Conservation (phyloP, 2,888 invertebrate genomes). For the Orgyia antiqua region DNA sequence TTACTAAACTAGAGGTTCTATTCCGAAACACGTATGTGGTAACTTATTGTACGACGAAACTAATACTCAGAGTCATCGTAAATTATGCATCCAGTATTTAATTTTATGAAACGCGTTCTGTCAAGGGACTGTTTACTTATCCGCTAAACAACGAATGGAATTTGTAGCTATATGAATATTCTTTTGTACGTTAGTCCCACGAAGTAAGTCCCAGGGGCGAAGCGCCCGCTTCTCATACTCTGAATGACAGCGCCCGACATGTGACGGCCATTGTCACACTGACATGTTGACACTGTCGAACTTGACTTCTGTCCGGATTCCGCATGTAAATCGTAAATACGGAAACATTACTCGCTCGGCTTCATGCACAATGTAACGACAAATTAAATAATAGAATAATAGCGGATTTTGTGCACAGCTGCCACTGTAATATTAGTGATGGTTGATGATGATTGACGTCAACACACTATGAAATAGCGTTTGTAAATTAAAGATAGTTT, state of each 20-base stretch:
- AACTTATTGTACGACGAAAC: no score
- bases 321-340: conserved; percentile 67
- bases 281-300: conserved; percentile 76
- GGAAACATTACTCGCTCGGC: conserved; percentile 62
- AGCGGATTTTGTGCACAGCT: conserved; percentile 53
- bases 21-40: no score
- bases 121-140: conserved; percentile 60
- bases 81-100: no score
- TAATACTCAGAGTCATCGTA: no score
- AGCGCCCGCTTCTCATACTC: conserved; percentile 66
- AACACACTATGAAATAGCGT: conserved; percentile 16
- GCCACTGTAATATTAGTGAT: conserved; percentile 35
- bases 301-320: conserved; percentile 75
- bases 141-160: conserved; percentile 42
- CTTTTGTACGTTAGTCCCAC: conserved; percentile 43
- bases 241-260: conserved; percentile 68
- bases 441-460: conserved; percentile 36
- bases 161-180: conserved; percentile 40
- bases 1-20: no score
- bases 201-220: conserved; percentile 38
- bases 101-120: no score
- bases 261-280: conserved; percentile 69
- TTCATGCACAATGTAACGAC: conserved; percentile 56
- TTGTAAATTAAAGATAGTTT: no score
- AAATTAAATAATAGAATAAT: conserved; percentile 76